Conservation (phyloP, 2,797 vertebrate species). For the Pangasius macronema region DNA sequence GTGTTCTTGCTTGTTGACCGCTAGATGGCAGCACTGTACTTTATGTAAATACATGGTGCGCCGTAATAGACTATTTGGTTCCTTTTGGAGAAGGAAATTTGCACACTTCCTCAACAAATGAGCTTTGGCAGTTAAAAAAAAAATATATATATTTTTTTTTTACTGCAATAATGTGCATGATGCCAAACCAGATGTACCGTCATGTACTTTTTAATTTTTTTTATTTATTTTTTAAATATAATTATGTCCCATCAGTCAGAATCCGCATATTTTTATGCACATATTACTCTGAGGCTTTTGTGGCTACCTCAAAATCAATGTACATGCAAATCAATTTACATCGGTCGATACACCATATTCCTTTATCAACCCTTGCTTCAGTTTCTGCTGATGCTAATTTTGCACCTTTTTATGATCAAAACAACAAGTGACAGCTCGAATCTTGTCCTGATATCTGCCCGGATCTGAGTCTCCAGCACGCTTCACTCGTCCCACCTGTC, state of each 20-base stretch:
- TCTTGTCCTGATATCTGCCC: conserved; percentile 57
- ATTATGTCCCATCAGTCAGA: not conserved
- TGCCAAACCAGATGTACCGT: not conserved
- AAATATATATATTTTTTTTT: not conserved
- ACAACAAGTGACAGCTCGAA: conserved; percentile 61
- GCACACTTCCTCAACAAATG: not conserved
- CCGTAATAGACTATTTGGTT: not conserved
- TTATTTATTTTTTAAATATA: not conserved
- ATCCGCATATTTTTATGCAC: conserved; percentile 21
- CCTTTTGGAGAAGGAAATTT: not conserved
- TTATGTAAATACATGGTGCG: not conserved
- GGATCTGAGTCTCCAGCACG: conserved; percentile 59
- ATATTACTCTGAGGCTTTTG: conserved; percentile 32
- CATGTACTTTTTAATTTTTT: not conserved
- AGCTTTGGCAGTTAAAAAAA: not conserved
- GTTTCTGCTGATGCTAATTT: conserved; percentile 15
- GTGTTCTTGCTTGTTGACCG: conserved; percentile 44
- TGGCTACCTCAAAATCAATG: conserved; percentile 22
- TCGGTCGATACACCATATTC: not conserved
- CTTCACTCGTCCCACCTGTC: conserved; percentile 69
- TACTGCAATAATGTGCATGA: not conserved
- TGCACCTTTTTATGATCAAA: conserved; percentile 46
- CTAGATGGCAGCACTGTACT: conserved; percentile 64
- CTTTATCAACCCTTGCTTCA: not conserved
- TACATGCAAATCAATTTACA: conserved; percentile 38